phyloP scores from a whole-genome alignment of 2,797 vertebrate species.

The Merluccius polli region DNA sequence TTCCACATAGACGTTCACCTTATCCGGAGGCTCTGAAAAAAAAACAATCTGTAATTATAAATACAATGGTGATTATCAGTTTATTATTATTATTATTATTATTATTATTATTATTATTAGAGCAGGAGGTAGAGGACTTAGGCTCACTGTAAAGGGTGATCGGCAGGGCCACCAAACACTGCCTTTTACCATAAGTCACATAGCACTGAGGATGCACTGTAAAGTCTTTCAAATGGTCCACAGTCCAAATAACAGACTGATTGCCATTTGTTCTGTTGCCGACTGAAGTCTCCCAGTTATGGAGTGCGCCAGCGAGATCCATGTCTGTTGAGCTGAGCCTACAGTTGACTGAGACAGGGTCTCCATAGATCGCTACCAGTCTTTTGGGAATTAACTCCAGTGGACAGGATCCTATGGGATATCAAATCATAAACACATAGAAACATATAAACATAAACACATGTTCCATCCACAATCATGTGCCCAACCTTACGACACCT shows the following conservation, averaged over 20 bases:
- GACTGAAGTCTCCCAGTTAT: constrained; percentile 33
- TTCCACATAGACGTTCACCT: not conserved
- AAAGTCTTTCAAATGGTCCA: constrained; percentile 25
- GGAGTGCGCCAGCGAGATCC: too few relatives aligned
- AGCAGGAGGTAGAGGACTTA: too few relatives aligned
- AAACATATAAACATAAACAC: too few relatives aligned
- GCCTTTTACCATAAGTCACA: rapidly evolving
- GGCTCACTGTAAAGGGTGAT: constrained; percentile 33
- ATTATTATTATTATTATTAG: too few relatives aligned
- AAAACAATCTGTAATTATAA: not conserved
- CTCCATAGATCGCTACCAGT: constrained; percentile 50
- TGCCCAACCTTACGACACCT: too few relatives aligned
- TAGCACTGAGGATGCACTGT: not conserved
- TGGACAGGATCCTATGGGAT: constrained; percentile 22
- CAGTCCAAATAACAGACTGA: not conserved
- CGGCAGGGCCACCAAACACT: not conserved
- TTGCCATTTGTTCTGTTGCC: rapidly evolving
- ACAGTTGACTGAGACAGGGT: constrained; percentile 43
- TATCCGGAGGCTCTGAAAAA: constrained; percentile 52
- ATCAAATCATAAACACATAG: constrained; percentile 1
- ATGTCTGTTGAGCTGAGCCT: constrained; percentile 11
- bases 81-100: not conserved
- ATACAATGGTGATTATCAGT: not conserved
- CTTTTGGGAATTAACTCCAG: constrained; percentile 38
- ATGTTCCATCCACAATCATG: too few relatives aligned